phyloP scores from a whole-genome alignment of 2,888 invertebrate genomes.

The Leptopilina myrica region DNA sequence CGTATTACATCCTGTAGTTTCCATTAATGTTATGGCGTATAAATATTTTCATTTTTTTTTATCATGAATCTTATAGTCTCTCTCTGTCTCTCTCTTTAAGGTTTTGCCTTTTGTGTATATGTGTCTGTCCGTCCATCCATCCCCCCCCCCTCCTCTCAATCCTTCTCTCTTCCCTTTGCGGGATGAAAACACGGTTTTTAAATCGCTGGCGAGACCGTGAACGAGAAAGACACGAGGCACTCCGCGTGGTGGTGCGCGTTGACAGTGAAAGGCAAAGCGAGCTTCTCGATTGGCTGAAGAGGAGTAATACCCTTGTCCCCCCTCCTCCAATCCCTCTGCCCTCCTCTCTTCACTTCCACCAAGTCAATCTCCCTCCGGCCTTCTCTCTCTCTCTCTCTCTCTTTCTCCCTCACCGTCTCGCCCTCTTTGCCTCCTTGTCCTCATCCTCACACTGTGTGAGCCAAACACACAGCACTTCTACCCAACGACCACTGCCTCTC shows the following conservation, averaged over 20 bases:
- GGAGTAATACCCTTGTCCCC: slow-evolving; percentile 46
- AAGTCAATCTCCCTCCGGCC: slow-evolving; percentile 46
- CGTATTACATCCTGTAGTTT: slow-evolving; percentile 2
- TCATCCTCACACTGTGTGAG: neutral
- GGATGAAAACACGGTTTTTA: slow-evolving; percentile 30
- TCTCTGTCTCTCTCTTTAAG: neutral
- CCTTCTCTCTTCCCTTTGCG: slow-evolving; percentile 2
- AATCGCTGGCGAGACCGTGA: slow-evolving; percentile 43
- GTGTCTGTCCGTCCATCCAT: too few species aligned
- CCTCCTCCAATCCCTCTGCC: slow-evolving; percentile 27
- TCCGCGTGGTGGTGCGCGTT: slow-evolving; percentile 58
- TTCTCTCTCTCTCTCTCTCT: neutral
- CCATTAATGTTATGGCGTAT: slow-evolving; percentile 15
- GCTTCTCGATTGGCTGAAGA: slow-evolving; percentile 52
- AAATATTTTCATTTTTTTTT: slow-evolving; percentile 10
- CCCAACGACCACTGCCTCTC: slow-evolving; percentile 12
- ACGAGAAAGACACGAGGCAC: slow-evolving; percentile 55
- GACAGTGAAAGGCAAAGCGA: slow-evolving; percentile 68
- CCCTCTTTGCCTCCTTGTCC: slow-evolving; percentile 1
- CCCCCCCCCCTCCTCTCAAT: neutral
- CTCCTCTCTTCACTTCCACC: slow-evolving; percentile 21
- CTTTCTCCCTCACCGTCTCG: neutral
- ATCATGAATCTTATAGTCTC: neutral
- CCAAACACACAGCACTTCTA: neutral
- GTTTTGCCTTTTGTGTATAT: neutral